These are phyloP conservation scores for Rhinichthys klamathensis DNA, from an alignment of 2,113 vertebrate genomes.

Conservation along the genomic window DNA sequence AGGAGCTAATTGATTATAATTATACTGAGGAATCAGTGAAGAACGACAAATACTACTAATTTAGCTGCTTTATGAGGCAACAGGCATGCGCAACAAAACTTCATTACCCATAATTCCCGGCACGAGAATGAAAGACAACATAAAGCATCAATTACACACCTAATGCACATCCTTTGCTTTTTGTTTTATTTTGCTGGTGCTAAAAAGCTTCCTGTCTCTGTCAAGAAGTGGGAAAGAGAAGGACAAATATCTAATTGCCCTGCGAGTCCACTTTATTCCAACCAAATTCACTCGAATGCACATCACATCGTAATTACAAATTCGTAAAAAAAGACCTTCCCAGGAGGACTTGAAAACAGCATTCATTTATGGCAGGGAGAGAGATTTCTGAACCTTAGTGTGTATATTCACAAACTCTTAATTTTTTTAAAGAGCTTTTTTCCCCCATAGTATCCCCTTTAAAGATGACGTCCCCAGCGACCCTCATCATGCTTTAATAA, in stretches of 20 bases:
- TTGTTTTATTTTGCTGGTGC: background rate
- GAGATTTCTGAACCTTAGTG: background rate
- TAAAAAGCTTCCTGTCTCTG: slow-evolving; percentile 11
- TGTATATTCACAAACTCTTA: background rate
- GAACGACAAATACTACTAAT: background rate
- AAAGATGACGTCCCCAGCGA: slow-evolving; percentile 2
- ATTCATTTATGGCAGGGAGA: background rate
- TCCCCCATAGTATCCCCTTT: background rate
- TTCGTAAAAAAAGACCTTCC: slow-evolving; percentile 3
- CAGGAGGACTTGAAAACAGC: slow-evolving; percentile 14
- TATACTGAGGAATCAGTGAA: background rate
- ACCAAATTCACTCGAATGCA: slow-evolving; percentile 17
- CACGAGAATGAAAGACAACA: background rate
- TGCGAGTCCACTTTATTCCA: slow-evolving; percentile 6
- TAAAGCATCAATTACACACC: slow-evolving; percentile 14
- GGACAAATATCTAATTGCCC: slow-evolving; percentile 17
- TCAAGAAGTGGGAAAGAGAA: background rate
- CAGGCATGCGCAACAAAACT: background rate
- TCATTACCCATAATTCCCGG: slow-evolving; percentile 6
- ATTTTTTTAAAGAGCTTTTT: background rate
- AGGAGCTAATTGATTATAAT: slow-evolving; percentile 8
- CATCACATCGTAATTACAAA: slow-evolving; percentile 16
- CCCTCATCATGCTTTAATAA: slow-evolving; percentile 28
- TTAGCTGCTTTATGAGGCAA: background rate
- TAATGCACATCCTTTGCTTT: slow-evolving; percentile 6